Conservation (phyloP, 2,888 invertebrate species). For the Sinopyrophorus schimmeli region DNA sequence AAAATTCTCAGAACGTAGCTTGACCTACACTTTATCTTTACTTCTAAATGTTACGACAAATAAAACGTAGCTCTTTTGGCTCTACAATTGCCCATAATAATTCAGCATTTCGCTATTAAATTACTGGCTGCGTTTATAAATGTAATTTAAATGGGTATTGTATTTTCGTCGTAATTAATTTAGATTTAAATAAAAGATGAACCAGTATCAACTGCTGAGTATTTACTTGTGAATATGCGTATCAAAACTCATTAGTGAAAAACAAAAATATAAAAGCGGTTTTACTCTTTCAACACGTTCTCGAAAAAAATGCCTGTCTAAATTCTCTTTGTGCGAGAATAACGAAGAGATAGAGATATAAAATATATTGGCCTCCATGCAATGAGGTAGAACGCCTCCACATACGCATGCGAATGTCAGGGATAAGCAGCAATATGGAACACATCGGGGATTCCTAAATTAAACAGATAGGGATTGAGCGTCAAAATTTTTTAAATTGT, state of each 20-base stretch:
- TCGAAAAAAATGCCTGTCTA: constrained; percentile 15
- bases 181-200: too few species aligned
- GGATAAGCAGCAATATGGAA: constrained; percentile 21
- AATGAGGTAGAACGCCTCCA: constrained; percentile 18
- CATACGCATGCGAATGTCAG: constrained; percentile 26
- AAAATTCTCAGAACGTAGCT: too few species aligned
- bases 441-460: constrained; percentile 22
- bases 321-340: constrained; percentile 15
- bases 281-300: constrained; percentile 11
- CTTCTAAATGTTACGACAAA: too few species aligned
- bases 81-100: too few species aligned
- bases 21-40: too few species aligned
- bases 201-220: too few species aligned
- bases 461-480: constrained; percentile 14
- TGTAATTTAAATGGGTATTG: too few species aligned
- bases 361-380: constrained; percentile 20
- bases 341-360: constrained; percentile 21
- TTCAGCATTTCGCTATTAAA: too few species aligned
- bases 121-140: too few species aligned
- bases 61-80: too few species aligned
- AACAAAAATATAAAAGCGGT: constrained; percentile 10
- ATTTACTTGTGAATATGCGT: constrained; percentile 4
- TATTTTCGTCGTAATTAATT: too few species aligned
- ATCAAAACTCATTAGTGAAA: constrained; percentile 11
- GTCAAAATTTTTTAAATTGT: constrained; percentile 8